Base-by-base conservation (phyloP, 2,113 vertebrate species). In the Dasypus novemcinctus region DNA sequence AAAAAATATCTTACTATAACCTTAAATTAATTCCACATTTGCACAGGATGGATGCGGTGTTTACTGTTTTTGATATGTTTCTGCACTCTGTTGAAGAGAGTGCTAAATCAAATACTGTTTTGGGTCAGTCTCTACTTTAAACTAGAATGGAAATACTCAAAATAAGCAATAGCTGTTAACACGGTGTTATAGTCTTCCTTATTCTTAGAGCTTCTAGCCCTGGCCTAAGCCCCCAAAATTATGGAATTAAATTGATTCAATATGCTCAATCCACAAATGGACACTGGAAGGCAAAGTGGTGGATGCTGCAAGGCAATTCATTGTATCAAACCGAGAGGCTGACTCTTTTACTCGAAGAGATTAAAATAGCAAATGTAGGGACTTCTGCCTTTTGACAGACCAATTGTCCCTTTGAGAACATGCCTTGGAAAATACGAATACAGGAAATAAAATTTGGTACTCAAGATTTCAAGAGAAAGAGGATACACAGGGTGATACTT, bases 401-500 rank as follows among this genome's bases (percentile, higher is more conserved):
- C 4, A 23, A 4, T 5, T 15, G 13, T 38, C 36, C 14, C 7
- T 43, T 41, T 8, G 46, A 57, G 43, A 68, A 43, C 1, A 6
- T 11, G 49, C 46, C 38, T 2, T 4, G 27, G 52, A 33, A 72
- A 59, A 52, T 5, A 12, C 4, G 52, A 74, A 54, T 15, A 52
- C 68, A 69, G 64, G 7, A 5, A 68, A 27, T 31, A 2, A 52
- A 9, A 13, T 17, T 27, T 13, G 57, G 23, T 1, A 17, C 21
- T 41, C 41, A 21, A 6, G 7, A 31, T 14, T 20, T 8, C 46
- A 59, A 18, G 52, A 72, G 27, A 46, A 52, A 83, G 29, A 15
- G 11, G 14, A 14, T 38, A 11, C 3, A 2, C 0, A 7, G 4
- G 4, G 1, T 41, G 17, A 7, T n/a, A 6, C 15, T 18, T 17